Base-by-base conservation (phyloP, 2,113 vertebrate genomes). In the Phaetusa simplex region DNA sequence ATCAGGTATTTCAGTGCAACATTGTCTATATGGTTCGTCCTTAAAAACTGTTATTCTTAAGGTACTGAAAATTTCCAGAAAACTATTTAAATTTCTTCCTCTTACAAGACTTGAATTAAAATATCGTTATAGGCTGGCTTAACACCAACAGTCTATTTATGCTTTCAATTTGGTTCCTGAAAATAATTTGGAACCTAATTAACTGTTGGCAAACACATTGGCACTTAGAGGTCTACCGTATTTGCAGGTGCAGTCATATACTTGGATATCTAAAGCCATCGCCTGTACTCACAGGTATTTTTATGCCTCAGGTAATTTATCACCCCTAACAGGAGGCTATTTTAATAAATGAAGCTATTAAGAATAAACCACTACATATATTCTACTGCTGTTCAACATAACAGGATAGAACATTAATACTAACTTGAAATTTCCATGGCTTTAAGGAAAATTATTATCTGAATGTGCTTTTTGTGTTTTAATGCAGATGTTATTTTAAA, bases 401-500 rank as follows among this genome's bases (percentile, higher is more conserved):
- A 92, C 81, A 90, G 86, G 38, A 62, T 36, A 74, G 62, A 91
- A 66, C 84, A 58, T 94, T 96, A 96, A 94, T 82, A 95, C 70
- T 15, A 91, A 89, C 86, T 94, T 52, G 86, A 92, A 95, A 80
- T 80, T 95, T 96, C 84, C 66, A 11, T 26, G 91, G 84, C 92
- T 97, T 96, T 94, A 94, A 94, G 47, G 86, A 67, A 93, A 95
- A 86, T 83, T 30, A 90, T 94, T 81, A 96, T 93, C 93, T 92
- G 59, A 96, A 93, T 71, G 74, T 93, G 95, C 40, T 95, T 98
- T 97, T 88, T 91, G 92, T 84, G 49, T 56, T 97, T 98, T 98
- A 86, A 95, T 93, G 82, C 97, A 97, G 97, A 97, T 96, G 91
- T 95, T 98, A 97, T 97, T 97, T 97, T 97, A 97, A 98, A 98